These are phyloP conservation scores for Sminthurinus signatus DNA, from an alignment of 1,140 invertebrate species.

Conservation along the genomic window DNA sequence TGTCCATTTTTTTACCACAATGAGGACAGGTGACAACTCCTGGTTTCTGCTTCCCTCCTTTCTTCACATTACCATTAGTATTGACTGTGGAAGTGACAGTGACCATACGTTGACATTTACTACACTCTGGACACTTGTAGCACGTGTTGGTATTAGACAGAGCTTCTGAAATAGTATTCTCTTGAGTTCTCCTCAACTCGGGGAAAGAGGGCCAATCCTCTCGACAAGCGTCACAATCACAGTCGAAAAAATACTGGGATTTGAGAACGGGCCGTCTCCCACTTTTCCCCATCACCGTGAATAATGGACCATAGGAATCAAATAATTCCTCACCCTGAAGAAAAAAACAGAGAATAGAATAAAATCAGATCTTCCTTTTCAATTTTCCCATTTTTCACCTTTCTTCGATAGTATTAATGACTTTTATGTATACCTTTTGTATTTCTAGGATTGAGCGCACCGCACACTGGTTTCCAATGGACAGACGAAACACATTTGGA, in stretches of 20 bases:
- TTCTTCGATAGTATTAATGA: too few species aligned
- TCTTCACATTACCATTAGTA: neutral
- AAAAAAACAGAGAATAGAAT: too few species aligned
- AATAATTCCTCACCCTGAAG: constrained; percentile 51
- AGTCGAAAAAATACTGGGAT: constrained; percentile 55
- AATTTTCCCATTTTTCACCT: too few species aligned
- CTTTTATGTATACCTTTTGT: constrained; percentile 25
- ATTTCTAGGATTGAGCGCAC: constrained; percentile 51
- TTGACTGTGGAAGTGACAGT: neutral
- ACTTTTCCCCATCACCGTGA: constrained; percentile 46
- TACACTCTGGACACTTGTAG: constrained; percentile 2
- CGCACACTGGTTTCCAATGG: constrained; percentile 46
- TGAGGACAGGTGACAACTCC: constrained; percentile 7
- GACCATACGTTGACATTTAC: neutral
- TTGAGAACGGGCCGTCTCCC: constrained; percentile 48
- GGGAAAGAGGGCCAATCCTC: constrained; percentile 48
- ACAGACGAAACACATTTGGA: constrained; percentile 30
- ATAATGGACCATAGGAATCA: constrained; percentile 58
- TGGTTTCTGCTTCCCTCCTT: constrained; percentile 3
- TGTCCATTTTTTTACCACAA: constrained; percentile 15
- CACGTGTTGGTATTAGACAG: neutral
- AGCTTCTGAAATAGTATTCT: neutral
- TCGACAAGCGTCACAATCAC: constrained; percentile 52
- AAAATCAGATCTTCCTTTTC: too few species aligned
- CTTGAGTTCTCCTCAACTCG: neutral